phyloP scores from a whole-genome alignment of 2,113 vertebrate species.

The Rhodinocichla rosea region DNA sequence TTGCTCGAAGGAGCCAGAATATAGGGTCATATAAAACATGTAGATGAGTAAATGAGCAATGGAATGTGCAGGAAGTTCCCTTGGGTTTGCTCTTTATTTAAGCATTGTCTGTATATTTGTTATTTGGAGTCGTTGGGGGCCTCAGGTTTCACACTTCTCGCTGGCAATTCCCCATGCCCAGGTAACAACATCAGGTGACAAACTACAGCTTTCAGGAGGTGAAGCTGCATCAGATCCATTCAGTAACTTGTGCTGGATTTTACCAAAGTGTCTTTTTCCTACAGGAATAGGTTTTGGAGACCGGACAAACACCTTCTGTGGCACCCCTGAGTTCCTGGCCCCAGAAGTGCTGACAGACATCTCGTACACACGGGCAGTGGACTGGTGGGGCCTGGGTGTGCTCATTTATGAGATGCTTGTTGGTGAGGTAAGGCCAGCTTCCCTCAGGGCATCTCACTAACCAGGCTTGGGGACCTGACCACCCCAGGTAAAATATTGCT shows the following conservation, averaged over 20 bases:
- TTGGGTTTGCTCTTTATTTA: neutral
- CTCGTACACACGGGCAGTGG: constrained; percentile 89
- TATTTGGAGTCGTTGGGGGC: neutral
- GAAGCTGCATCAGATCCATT: neutral
- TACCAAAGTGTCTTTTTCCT: neutral
- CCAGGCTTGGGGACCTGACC: neutral
- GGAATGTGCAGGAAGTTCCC: neutral
- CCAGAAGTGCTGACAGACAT: constrained; percentile 93
- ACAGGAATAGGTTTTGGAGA: constrained; percentile 94
- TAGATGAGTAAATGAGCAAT: neutral
- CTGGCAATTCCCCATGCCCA: neutral
- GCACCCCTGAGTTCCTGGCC: constrained; percentile 94
- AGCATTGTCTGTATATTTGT: neutral
- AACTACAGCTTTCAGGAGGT: neutral
- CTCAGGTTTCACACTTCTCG: neutral
- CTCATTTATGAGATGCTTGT: constrained; percentile 97
- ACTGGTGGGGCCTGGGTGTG: constrained; percentile 98
- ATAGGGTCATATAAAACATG: neutral
- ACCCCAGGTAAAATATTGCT: neutral
- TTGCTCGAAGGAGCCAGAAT: neutral
- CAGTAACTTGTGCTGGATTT: neutral
- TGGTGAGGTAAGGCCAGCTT: constrained; percentile 85
- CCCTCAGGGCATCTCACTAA: neutral
- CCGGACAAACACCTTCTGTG: constrained; percentile 93
- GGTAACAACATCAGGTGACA: neutral